Conservation (phyloP, 2,888 invertebrate species). For the Eulithis prunata region DNA sequence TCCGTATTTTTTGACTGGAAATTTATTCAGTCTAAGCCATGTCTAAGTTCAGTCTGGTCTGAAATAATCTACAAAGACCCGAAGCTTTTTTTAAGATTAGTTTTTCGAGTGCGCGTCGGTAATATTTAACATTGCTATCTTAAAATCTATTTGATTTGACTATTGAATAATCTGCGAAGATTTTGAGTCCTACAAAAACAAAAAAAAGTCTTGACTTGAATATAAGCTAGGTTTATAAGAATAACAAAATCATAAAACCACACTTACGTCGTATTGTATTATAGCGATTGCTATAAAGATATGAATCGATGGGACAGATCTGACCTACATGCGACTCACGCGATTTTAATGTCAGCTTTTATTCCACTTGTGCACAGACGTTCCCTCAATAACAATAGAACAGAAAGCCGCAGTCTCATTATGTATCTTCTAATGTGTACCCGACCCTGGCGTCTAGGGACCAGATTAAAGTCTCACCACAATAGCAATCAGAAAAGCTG, state of each 20-base stretch:
- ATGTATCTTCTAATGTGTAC: conserved; percentile 42
- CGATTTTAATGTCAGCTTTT: conserved; percentile 33
- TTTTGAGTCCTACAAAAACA: too few species aligned
- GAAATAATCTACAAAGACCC: neutral
- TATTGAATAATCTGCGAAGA: too few species aligned
- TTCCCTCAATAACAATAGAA: conserved; percentile 38
- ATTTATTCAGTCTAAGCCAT: conserved; percentile 12
- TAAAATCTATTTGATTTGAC: too few species aligned
- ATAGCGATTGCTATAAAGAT: conserved; percentile 25
- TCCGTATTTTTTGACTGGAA: conserved; percentile 17
- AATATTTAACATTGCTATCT: too few species aligned
- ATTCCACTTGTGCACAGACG: conserved; percentile 30
- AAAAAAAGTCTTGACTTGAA: too few species aligned
- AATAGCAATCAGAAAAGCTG: conserved; percentile 23
- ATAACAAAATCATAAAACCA: conserved; percentile 8
- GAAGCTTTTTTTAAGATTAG: conserved; percentile 8
- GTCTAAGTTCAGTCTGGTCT: neutral
- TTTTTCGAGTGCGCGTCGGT: neutral
- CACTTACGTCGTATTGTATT: conserved; percentile 15
- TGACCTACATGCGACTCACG: conserved; percentile 32
- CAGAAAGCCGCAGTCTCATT: conserved; percentile 33
- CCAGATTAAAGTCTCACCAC: conserved; percentile 53
- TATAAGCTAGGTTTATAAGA: too few species aligned
- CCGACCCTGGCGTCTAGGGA: conserved; percentile 46
- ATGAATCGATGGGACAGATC: conserved; percentile 29